Evolutionary conservation across 2,888 invertebrate species (phyloP).

Genomic region (Acrobeloides nanus): DNA sequence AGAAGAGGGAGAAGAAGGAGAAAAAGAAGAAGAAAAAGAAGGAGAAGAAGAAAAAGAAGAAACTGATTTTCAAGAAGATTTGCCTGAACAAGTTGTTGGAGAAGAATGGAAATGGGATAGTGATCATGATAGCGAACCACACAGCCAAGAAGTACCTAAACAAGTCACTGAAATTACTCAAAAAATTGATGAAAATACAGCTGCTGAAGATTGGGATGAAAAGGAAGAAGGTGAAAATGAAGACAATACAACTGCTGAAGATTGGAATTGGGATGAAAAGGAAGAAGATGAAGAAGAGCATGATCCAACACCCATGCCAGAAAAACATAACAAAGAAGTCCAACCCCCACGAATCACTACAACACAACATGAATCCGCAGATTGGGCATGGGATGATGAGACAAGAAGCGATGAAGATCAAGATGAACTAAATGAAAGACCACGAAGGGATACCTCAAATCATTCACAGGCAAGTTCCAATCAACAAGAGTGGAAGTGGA

Average conservation of each 20-base stretch:
- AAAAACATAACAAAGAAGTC: neutral
- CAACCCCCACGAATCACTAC: neutral
- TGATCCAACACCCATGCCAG: neutral
- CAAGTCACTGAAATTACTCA: neutral
- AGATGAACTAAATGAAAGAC: too few species aligned
- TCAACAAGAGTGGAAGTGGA: too few species aligned
- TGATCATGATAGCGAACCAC: too few species aligned
- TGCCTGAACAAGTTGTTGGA: neutral
- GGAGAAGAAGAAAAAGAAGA: slow-evolving; percentile 1
- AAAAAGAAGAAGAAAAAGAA: slow-evolving; percentile 2
- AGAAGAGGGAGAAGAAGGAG: slow-evolving; percentile 3
- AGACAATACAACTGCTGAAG: neutral
- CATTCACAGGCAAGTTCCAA: too few species aligned
- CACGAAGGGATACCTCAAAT: too few species aligned
- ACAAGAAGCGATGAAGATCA: too few species aligned
- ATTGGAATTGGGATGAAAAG: slow-evolving; percentile 1
- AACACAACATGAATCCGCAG: slow-evolving; percentile 1
- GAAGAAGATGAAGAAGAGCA: neutral
- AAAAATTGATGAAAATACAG: neutral
- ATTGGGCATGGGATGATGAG: slow-evolving; percentile 12
- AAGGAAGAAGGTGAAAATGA: neutral
- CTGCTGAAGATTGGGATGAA: neutral
- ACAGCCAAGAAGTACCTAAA: neutral
- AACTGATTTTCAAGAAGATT: neutral
- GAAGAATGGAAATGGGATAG: neutral